Percentiles rank a stretch among this genome's conserved stretches.
Evolutionary conservation across 1,140 invertebrate genomes (phyloP).

Genomic region (Pseudomyrmex cubaensis): DNA sequence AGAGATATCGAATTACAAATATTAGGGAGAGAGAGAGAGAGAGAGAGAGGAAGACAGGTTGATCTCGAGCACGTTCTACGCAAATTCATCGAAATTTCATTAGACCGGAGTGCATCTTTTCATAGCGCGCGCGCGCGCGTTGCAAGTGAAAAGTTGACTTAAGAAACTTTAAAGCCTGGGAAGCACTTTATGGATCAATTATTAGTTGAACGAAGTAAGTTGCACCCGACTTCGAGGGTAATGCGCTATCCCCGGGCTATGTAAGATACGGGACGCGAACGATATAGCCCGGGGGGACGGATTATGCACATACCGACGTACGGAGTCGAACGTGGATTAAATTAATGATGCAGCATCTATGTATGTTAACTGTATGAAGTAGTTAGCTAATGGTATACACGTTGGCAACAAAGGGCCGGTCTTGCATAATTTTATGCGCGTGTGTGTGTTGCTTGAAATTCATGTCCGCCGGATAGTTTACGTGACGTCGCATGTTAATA

Average conservation of each 20-base stretch:
- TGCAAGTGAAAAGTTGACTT: conserved; percentile 72
- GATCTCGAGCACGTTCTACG: conserved; percentile 8
- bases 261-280: conserved; percentile 31
- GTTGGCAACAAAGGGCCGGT: conserved; percentile 49
- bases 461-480: conserved; percentile 24
- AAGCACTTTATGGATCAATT: conserved; percentile 74
- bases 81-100: conserved; percentile 72
- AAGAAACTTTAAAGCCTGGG: conserved; percentile 62
- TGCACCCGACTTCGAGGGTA: conserved; percentile 65
- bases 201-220: conserved; percentile 72
- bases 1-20: conserved; percentile 48
- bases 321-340: conserved; percentile 48
- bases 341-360: conserved; percentile 49
- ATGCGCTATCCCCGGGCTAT: conserved; percentile 49
- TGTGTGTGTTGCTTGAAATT: conserved; percentile 46
- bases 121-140: conserved; percentile 1
- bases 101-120: conserved; percentile 68
- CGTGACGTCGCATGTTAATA: neutral
- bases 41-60: neutral
- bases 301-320: conserved; percentile 56
- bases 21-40: neutral
- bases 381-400: conserved; percentile 55
- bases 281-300: conserved; percentile 27
- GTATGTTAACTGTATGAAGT: conserved; percentile 58
- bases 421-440: conserved; percentile 48